Percentiles rank a stretch among this genome's conserved stretches.
phyloP scores from a whole-genome alignment of 2,113 vertebrate species.

The Tetrao urogallus region DNA sequence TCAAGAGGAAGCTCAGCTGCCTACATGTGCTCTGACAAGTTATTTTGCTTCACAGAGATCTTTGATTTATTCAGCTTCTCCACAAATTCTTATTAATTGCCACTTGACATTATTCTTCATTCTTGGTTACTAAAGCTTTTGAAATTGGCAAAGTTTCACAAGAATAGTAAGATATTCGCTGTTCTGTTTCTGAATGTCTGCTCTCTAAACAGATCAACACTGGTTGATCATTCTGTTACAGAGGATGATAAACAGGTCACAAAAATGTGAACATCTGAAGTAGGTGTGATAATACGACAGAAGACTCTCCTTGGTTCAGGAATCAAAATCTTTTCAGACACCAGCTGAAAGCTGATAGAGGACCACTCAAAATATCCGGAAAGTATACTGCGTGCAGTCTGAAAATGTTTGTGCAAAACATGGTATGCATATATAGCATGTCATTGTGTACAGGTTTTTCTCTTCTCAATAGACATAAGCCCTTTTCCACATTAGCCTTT shows the following conservation, averaged over 20 bases:
- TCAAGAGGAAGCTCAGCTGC: neutral
- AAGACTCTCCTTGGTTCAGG: neutral
- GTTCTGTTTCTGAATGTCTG: neutral
- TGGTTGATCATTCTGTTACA: neutral
- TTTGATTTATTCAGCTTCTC: neutral
- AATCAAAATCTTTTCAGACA: neutral
- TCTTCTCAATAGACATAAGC: neutral
- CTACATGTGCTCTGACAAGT: neutral
- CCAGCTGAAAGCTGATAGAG: neutral
- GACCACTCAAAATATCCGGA: neutral
- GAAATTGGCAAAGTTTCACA: neutral
- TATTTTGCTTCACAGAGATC: neutral
- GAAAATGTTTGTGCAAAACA: neutral
- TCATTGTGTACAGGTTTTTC: neutral
- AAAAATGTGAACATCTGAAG: neutral
- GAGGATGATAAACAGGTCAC: neutral
- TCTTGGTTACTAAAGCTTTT: neutral
- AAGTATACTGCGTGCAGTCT: neutral
- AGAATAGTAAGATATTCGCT: neutral
- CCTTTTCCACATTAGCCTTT: neutral
- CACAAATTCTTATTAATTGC: neutral
- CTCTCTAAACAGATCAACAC: neutral
- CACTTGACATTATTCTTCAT: neutral
- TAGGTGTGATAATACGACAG: neutral
- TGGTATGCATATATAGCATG: neutral